Base-by-base conservation (phyloP, 2,113 vertebrate species). In the Macquaria australasica region DNA sequence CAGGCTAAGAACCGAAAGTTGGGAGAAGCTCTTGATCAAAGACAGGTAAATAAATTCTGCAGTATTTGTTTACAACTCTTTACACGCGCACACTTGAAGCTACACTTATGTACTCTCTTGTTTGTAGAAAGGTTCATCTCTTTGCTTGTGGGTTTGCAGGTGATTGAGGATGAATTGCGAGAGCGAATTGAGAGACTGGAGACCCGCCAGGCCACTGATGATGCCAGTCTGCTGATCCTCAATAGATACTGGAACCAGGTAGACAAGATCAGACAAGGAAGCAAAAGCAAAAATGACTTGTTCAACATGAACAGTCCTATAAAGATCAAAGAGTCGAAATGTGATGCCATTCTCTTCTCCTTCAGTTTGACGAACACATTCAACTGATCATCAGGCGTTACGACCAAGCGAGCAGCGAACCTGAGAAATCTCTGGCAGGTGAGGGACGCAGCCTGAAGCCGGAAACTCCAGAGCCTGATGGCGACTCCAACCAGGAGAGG, bases 161-260 rank as follows among this genome's bases (percentile, higher is more conserved):
- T 97, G 60, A 99, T 99, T 20, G 98, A 99, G 63, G 98, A 99
- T 79, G 98, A 99, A 64, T 94, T 99, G 45, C 95, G 98, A 51
- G 98, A 99, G 77, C 96, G 97, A 83, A 97, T 98, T 10, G 98
- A 99, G 84, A 96, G 97, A 72, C 93, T 99, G 64, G 98, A 99
- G 94, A 97, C 97, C 8, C 96, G 98, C 0, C 98, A 99, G 94
- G 98, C 98, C 45, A 99, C 98, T 0, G 98, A 99, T 20, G 98
- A 99, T 60, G 98, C 98, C 53, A 99, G 98, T 18, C 90, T 99
- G 14, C 92, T 99, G 48, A 99, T 99, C 69, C 96, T 99, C 63
- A 99, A 99, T 81, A 96, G 98, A 73, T 99, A 99, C 93, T 99
- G 98, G 98, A 99, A 97, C 90, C 98, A 99, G 96, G 98, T 99